Evolutionary conservation across 2,113 vertebrate genomes (phyloP).

Genomic region (Cnemophilus loriae): DNA sequence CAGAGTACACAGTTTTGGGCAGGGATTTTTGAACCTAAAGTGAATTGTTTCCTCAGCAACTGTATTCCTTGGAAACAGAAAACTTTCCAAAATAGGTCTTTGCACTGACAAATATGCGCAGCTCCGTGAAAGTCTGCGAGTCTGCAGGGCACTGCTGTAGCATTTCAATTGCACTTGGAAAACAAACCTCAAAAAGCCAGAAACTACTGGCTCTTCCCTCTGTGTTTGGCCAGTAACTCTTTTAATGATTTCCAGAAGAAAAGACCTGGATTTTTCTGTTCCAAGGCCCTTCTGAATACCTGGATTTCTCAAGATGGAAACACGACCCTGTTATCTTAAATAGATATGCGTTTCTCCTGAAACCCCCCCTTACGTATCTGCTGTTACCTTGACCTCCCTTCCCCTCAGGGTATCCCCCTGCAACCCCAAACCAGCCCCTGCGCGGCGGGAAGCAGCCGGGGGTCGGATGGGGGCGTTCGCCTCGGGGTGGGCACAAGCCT

Average conservation of each 20-base stretch:
- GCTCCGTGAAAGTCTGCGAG: neutral
- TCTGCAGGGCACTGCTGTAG: neutral
- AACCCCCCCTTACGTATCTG: rapidly evolving
- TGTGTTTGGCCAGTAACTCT: neutral
- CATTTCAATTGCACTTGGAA: constrained; percentile 12
- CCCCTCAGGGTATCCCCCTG: neutral
- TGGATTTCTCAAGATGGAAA: neutral
- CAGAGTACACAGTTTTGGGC: neutral
- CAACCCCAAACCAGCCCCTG: neutral
- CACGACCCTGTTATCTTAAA: neutral
- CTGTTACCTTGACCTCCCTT: neutral
- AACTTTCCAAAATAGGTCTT: neutral
- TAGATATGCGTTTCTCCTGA: rapidly evolving
- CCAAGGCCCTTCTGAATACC: neutral
- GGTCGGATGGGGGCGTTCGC: neutral
- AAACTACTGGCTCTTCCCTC: neutral
- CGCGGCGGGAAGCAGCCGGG: too few species aligned
- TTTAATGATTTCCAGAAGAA: neutral
- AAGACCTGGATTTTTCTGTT: neutral
- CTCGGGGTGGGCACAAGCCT: too few species aligned
- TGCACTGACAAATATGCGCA: neutral
- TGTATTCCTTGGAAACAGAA: neutral
- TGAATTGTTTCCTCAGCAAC: constrained; percentile 41
- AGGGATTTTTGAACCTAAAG: constrained; percentile 19
- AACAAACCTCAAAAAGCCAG: neutral